These are phyloP conservation scores for Drosophila insularis DNA, from an alignment of 1,140 invertebrate species.

Conservation along the genomic window DNA sequence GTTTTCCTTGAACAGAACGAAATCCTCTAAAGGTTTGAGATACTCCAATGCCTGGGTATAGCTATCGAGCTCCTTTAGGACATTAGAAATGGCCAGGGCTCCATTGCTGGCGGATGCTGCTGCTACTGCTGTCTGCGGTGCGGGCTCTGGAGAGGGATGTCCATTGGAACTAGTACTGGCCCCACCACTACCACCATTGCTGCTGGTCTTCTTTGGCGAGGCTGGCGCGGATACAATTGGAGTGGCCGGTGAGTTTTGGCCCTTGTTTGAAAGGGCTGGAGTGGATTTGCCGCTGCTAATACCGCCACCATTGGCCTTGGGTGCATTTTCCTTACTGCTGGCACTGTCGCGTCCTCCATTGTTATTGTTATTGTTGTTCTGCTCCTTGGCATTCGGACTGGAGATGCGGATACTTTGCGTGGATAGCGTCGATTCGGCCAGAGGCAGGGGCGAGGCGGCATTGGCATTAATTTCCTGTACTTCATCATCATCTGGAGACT, in stretches of 20 bases:
- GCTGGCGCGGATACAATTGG: constrained; percentile 36
- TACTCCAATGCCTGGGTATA: constrained; percentile 73
- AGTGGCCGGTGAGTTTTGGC: constrained; percentile 42
- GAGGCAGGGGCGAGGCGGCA: constrained; percentile 31
- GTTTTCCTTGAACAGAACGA: constrained; percentile 78
- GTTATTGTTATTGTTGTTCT: constrained; percentile 71
- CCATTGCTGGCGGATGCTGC: constrained; percentile 46
- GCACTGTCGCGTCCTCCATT: constrained; percentile 61
- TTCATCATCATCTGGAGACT: constrained; percentile 58
- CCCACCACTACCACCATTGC: background rate
- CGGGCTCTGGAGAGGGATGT: constrained; percentile 1
- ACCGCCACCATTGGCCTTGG: constrained; percentile 51
- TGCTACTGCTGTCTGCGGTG: constrained; percentile 12
- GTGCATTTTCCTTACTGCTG: constrained; percentile 70
- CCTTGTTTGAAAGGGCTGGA: constrained; percentile 45
- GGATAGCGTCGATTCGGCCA: constrained; percentile 34
- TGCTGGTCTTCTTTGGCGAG: constrained; percentile 51
- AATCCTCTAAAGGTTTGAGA: constrained; percentile 74
- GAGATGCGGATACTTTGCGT: constrained; percentile 15
- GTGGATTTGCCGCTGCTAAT: constrained; percentile 61
- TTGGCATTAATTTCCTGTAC: constrained; percentile 63
- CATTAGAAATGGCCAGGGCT: constrained; percentile 25
- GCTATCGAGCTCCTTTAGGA: constrained; percentile 60
- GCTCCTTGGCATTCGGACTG: constrained; percentile 57
- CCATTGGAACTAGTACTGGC: background rate